Base-by-base conservation (phyloP, 1,140 invertebrate species). In the Ectropis grisescens region DNA sequence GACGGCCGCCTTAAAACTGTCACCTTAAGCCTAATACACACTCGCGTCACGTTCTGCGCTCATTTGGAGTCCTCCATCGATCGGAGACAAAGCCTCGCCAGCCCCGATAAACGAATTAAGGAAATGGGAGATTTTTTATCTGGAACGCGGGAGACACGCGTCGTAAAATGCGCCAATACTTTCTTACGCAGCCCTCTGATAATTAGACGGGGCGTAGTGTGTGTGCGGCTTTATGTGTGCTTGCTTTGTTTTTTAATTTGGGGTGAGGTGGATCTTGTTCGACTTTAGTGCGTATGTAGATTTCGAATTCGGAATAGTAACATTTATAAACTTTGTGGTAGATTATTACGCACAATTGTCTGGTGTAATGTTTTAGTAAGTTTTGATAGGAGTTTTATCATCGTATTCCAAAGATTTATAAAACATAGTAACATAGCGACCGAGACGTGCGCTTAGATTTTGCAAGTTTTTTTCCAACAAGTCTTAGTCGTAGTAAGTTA, bases 51-150 rank as follows among this genome's bases (percentile, higher is more conserved):
- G 74, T 79, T 54, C 48, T 47, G 36, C 65, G 59, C 74, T 79
- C 74, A 79, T 79, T 79, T 76, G 58, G 58, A 57, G 54, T 54
- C 62, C 51, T 64, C 59, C 75, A 80, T 80, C 75, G 75, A 80
- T 80, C 75, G 71, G 61, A 76, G 75, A 80, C 75, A 80, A 80
- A 76, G 75, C 71, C 64, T 64, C 60, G 54, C 65, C 58, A 55
- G 58, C 58, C 60, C 71, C 75, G 71, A 80, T 76, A 80, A 80
- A 80, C 75, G 71, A 80, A 80, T 80, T 80, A 80, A 74, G 75
- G 75, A 80, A 76, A 76, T 74, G 71, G 71, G 69, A 80, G 75
- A 80, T 76, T 80, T 80, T 80, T 80, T 80, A 76, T 80, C 75
- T 70, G 70, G 62, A 56, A 57, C 54, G 62, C 41, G 47, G 46